phyloP scores from a whole-genome alignment of 2,797 vertebrate genomes.

The Picus viridis region DNA sequence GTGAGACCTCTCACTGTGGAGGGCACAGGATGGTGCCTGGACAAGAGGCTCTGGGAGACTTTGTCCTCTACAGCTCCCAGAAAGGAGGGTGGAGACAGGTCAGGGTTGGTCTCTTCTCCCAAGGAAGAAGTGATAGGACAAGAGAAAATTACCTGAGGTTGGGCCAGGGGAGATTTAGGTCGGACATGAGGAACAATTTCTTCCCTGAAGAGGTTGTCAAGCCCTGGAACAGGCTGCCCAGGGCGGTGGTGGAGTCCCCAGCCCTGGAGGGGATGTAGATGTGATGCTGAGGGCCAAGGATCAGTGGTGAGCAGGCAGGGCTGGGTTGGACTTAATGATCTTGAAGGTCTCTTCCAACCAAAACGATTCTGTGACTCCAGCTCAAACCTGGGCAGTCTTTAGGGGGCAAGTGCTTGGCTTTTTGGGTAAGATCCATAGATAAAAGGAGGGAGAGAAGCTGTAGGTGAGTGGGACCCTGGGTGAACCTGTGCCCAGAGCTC shows the following conservation, averaged over 20 bases:
- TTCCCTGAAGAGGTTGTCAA: background rate
- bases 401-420: background rate
- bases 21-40: background rate
- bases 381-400: background rate
- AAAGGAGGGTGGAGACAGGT: no score
- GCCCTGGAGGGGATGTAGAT: background rate
- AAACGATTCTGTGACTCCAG: background rate
- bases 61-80: no score
- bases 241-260: background rate
- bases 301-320: background rate
- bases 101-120: background rate
- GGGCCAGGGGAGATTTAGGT: background rate
- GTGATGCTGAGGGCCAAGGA: background rate
- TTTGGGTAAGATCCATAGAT: background rate
- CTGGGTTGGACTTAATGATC: background rate
- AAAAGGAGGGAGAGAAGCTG: background rate
- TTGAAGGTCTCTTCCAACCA: background rate
- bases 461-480: background rate
- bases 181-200: background rate
- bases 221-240: background rate
- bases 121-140: no score
- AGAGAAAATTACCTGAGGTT: background rate
- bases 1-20: background rate
- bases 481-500: background rate
- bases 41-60: background rate